A percentile compares a stretch with the other conserved stretches of the same genome.
Evolutionary conservation across 1,140 invertebrate species (phyloP).

Genomic region (Cotesia vestalis): DNA sequence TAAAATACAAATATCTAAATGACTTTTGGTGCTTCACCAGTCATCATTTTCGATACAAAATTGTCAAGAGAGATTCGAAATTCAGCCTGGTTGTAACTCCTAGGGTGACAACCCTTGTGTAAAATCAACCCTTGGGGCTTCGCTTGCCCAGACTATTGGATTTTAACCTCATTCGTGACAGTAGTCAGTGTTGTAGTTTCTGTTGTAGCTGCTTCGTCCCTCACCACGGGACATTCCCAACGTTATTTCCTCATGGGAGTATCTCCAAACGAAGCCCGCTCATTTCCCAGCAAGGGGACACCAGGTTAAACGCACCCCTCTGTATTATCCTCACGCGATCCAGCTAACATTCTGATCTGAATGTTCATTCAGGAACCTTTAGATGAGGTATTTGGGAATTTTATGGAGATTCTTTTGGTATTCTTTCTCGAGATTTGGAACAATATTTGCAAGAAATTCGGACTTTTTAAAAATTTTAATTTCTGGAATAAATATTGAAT

Average conservation of each 20-base stretch:
- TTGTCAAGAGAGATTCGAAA: constrained; percentile 56
- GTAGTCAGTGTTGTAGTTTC: constrained; percentile 28
- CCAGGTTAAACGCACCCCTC: no score
- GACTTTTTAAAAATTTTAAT: no score
- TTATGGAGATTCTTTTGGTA: no score
- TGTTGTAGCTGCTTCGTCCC: constrained; percentile 34
- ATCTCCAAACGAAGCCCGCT: background rate
- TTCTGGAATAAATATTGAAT: no score
- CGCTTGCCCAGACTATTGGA: constrained; percentile 56
- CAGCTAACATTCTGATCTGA: no score
- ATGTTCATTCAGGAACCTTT: no score
- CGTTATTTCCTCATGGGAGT: constrained; percentile 47
- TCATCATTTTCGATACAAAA: background rate
- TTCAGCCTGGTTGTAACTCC: constrained; percentile 55
- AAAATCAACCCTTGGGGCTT: constrained; percentile 31
- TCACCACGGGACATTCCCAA: constrained; percentile 48
- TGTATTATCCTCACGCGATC: no score
- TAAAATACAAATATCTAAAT: constrained; percentile 1
- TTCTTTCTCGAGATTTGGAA: no score
- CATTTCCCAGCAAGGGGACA: no score
- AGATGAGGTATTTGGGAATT: no score
- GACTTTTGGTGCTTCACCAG: background rate
- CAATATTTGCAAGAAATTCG: no score
- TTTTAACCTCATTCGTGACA: constrained; percentile 59
- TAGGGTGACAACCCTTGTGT: constrained; percentile 34